These are phyloP conservation scores for Cheirogaleus medius DNA, from an alignment of 2,113 vertebrate species.

Conservation along the genomic window DNA sequence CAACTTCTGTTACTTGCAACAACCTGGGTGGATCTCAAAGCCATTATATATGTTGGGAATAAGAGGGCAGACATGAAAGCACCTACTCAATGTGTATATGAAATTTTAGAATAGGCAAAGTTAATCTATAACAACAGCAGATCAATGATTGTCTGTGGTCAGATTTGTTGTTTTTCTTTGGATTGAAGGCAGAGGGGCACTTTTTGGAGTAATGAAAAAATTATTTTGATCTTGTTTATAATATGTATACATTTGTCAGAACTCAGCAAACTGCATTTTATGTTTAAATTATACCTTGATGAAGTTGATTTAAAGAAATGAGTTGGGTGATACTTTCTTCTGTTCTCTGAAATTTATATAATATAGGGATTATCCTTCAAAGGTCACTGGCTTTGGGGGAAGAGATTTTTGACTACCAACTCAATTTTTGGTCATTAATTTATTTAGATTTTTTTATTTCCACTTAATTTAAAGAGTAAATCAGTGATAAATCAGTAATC, in stretches of 20 bases:
- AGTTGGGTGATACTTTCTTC: not conserved
- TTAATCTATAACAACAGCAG: not conserved
- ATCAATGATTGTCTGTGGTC: not conserved
- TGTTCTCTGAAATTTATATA: not conserved
- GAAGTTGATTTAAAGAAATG: constrained; percentile 37
- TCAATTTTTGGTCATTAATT: not conserved
- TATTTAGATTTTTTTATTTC: not conserved
- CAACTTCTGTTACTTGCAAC: not conserved
- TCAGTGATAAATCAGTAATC: not conserved
- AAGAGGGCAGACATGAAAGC: not conserved
- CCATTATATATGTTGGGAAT: not conserved
- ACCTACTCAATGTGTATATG: not conserved
- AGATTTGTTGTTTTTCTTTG: not conserved
- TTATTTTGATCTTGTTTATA: constrained; percentile 27
- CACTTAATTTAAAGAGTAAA: not conserved
- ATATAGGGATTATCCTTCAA: not conserved
- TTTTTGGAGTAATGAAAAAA: not conserved
- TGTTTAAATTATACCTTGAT: not conserved
- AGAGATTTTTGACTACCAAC: not conserved
- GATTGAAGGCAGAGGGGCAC: not conserved
- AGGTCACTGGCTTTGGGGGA: not conserved
- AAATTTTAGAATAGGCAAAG: not conserved
- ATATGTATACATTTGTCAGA: not conserved
- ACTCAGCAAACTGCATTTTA: not conserved
- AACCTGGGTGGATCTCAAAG: not conserved